Evolutionary conservation across 2,888 invertebrate species (phyloP), one percentile per base, ranked within the genome.

Genomic region (Torymus texanus): DNA sequence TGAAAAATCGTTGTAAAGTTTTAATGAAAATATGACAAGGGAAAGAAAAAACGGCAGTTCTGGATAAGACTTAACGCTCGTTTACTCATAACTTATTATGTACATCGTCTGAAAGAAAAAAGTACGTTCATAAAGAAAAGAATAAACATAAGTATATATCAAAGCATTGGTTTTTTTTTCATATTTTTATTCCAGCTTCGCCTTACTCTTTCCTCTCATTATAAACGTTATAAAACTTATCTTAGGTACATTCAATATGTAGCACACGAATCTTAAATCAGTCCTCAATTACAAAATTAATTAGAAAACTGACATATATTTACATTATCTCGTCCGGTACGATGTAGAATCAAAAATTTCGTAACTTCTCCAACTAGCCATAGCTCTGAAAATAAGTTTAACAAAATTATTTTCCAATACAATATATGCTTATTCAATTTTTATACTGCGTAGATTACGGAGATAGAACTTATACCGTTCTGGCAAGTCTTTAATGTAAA

Each of bases 1-100:
- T 73, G 53, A 65, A 77, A 75, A 77, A 74, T 79, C 70, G 79
- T 77, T 81, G 73, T 76, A 81, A 81, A 77, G 55, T 78, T 78
- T 63, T 72, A 78, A 77, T 63, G 51, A 61, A 50, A 71, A 65
- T 59, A 75, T 79, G 81, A 81, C 83, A 81, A 83, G 83, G 82
- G 84, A 84, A 85, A 84, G 79, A 82, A 81, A 79, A 83, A 78
- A 83, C 80, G 83, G 83, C 83, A 84, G 84, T 86, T 86, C 82
- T 86, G 88, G 89, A 88, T 88, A 88, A 88, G 85, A 86, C 83
- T 86, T 87, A 88, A 88, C 87, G 85, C 88, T 88, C 87, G 84
- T 86, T 90, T 90, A 89, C 89, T 90, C 89, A 88, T 89, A 88
- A 89, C 85, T 88, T 88, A 88, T 88, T 88, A 88, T 89, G 88